Evolutionary conservation across 2,113 vertebrate genomes (phyloP), one percentile per base, ranked within the genome.

Genomic region (Podiceps cristatus): DNA sequence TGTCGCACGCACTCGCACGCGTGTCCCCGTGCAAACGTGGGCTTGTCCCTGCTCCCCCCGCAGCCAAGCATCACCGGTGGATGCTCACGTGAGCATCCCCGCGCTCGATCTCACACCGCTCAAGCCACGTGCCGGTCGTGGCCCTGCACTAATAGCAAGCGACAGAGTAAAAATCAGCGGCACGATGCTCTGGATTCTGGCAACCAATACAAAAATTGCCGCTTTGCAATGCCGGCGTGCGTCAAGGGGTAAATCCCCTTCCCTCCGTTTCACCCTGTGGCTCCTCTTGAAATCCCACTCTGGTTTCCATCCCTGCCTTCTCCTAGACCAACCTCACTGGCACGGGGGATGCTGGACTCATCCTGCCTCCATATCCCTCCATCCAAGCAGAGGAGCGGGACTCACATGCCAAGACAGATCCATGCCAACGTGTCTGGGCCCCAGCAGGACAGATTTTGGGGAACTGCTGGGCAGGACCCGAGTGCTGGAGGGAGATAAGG

Each of bases 61-160:
- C 31, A 22, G 78, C 20, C 29, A 4, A 56, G 42, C 19, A 5
- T 0, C 12, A 3, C 50, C 18, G 3, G 18, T 3, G 29, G 68
- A 3, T 10, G 73, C 35, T 71, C 69, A 9, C 1, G 0, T 5
- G 59, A 64, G 59, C 25, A 1, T 27, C 60, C 87, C 60, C 3
- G 3, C 1, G 5, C 56, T 47, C 2, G 0, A 7, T 5, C 42
- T 69, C 8, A 0, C 25, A 0, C 5, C 2, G 14, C 73, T 44
- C 63, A 2, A 64, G 53, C 37, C 63, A 3, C 9, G 1, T 3
- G 60, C 3, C 2, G 10, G 49, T 7, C 83, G 1, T 0, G 22
- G 50, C n/a, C 58, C 89, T n/a, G 64, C 25, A 1, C 60, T 35
- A n/a, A 6, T 1, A 77, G n/a, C 37, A 10, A 17, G 37, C 7